Percentiles rank a stretch among this genome's conserved stretches.
Evolutionary conservation across 2,888 invertebrate genomes (phyloP).

Genomic region (Dolichopus griseipennis): DNA sequence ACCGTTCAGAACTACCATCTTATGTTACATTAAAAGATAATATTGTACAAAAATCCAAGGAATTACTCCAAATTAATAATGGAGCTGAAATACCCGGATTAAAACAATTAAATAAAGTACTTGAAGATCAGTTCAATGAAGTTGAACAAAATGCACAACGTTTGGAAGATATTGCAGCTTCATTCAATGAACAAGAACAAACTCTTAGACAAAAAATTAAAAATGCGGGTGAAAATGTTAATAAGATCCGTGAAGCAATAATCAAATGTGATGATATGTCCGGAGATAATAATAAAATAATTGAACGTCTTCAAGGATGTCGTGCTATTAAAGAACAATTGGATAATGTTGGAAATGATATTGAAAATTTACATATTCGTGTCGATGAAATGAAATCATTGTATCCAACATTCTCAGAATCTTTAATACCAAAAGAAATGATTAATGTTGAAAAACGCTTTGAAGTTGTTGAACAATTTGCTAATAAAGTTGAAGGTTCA

Average conservation of each 20-base stretch:
- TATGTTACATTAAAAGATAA: conserved; percentile 67
- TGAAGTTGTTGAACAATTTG: conserved; percentile 66
- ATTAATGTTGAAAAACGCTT: conserved; percentile 75
- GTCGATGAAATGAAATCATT: conserved; percentile 62
- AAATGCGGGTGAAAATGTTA: conserved; percentile 57
- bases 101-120: conserved; percentile 52
- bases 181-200: conserved; percentile 65
- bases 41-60: conserved; percentile 68
- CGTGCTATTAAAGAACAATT: conserved; percentile 63
- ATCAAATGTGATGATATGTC: conserved; percentile 83
- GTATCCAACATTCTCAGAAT: conserved; percentile 70
- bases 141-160: conserved; percentile 64
- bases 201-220: conserved; percentile 64
- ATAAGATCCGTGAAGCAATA: conserved; percentile 69
- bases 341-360: conserved; percentile 56
- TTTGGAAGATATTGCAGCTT: conserved; percentile 62
- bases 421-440: conserved; percentile 70
- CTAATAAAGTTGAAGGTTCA: conserved; percentile 71
- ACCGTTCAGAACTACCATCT: conserved; percentile 74
- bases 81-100: conserved; percentile 62
- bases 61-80: conserved; percentile 66
- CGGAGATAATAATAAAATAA: conserved; percentile 75
- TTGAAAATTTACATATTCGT: conserved; percentile 59
- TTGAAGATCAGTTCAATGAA: conserved; percentile 68
- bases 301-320: conserved; percentile 67